Percentiles rank a stretch among this genome's conserved stretches.
Conservation (phyloP, 1,140 invertebrate species). For the Manduca sexta region DNA sequence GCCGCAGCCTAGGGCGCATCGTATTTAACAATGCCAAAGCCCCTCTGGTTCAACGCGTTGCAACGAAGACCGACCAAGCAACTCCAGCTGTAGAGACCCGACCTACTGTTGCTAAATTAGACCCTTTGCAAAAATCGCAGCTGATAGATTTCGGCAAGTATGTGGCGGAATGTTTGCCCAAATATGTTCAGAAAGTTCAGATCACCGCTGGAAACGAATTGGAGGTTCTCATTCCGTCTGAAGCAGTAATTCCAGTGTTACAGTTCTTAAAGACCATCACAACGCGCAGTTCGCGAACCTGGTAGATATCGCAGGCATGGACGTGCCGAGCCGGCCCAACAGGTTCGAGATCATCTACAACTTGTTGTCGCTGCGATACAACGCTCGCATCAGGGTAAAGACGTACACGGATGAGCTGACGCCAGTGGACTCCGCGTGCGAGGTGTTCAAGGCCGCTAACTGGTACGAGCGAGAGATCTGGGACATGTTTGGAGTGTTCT, state of each 20-base stretch:
- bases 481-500: slow-evolving; percentile 99
- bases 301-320: slow-evolving; percentile 90
- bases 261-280: slow-evolving; percentile 95
- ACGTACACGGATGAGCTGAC: slow-evolving; percentile 99
- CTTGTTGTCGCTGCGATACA: slow-evolving; percentile 92
- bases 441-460: slow-evolving; percentile 92
- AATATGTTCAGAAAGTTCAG: slow-evolving; percentile 94
- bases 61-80: slow-evolving; percentile 48
- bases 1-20: slow-evolving; percentile 30
- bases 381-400: slow-evolving; percentile 94
- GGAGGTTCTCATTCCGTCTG: slow-evolving; percentile 93
- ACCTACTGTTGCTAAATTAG: slow-evolving; percentile 63
- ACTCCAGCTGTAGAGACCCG: slow-evolving; percentile 48
- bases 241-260: slow-evolving; percentile 94
- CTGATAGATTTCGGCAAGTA: slow-evolving; percentile 78
- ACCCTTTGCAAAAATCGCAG: slow-evolving; percentile 58
- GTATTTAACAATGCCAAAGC: slow-evolving; percentile 37
- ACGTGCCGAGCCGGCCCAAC: slow-evolving; percentile 87
- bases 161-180: slow-evolving; percentile 92
- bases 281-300: slow-evolving; percentile 93
- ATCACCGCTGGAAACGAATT: slow-evolving; percentile 88
- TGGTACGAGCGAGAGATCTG: slow-evolving; percentile 99
- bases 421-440: slow-evolving; percentile 89
- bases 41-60: slow-evolving; percentile 35
- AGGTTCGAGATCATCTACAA: slow-evolving; percentile 98